These are phyloP conservation scores for Drosophila kuntzei DNA, from an alignment of 2,888 invertebrate species.

Conservation along the genomic window DNA sequence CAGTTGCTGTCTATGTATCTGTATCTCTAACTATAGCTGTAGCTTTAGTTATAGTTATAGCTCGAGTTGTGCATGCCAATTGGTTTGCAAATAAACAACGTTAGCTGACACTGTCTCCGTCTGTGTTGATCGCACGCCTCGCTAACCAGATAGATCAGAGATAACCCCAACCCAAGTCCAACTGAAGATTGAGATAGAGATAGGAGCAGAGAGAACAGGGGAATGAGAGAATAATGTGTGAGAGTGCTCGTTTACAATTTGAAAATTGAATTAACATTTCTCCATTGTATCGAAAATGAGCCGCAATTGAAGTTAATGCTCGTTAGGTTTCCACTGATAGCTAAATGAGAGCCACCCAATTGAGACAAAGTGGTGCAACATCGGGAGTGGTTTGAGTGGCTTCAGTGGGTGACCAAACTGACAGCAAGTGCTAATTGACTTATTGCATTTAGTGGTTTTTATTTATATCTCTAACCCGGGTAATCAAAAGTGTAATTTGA, in stretches of 20 bases:
- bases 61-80: conserved; percentile 56
- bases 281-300: conserved; percentile 52
- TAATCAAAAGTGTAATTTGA: conserved; percentile 18
- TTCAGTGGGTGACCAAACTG: conserved; percentile 35
- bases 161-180: conserved; percentile 32
- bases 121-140: conserved; percentile 40
- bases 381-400: conserved; percentile 17
- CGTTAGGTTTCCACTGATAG: conserved; percentile 39
- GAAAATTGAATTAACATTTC: conserved; percentile 64
- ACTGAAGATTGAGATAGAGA: background rate
- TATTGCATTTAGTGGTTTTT: conserved; percentile 19
- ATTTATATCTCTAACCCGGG: conserved; percentile 2
- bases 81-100: conserved; percentile 75
- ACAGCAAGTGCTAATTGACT: conserved; percentile 28
- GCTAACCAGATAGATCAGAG: conserved; percentile 42
- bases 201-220: background rate
- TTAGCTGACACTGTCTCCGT: conserved; percentile 23
- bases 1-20: conserved; percentile 26
- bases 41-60: conserved; percentile 28
- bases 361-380: conserved; percentile 42
- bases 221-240: conserved; percentile 2
- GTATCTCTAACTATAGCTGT: conserved; percentile 22
- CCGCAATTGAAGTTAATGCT: conserved; percentile 72
- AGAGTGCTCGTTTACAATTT: conserved; percentile 24
- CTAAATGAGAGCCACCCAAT: conserved; percentile 36